Conservation (phyloP, 30 jellyfish, hydroid and myxozoan species). For the Pseudorhiza aurosa region DNA sequence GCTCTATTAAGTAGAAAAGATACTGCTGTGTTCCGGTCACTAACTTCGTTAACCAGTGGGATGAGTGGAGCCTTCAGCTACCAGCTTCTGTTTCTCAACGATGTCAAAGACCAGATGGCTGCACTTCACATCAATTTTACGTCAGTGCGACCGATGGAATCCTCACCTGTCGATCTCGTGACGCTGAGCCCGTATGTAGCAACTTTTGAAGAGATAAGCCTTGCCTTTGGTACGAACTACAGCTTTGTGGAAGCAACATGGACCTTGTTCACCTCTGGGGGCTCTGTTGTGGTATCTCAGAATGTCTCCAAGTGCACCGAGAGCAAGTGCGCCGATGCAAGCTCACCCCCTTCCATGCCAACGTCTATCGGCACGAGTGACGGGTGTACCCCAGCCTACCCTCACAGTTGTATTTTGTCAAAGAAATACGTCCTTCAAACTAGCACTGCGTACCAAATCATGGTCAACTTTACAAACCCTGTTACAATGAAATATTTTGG, state of each 20-base stretch:
- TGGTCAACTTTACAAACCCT: slow-evolving; percentile 19
- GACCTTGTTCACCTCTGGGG: background rate
- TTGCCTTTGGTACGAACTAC: slow-evolving; percentile 16
- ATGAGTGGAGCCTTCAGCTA: background rate
- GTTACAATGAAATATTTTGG: background rate
- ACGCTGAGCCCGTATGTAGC: background rate
- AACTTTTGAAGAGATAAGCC: background rate
- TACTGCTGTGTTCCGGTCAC: background rate
- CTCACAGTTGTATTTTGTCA: slow-evolving; percentile 1
- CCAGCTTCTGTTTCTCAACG: background rate
- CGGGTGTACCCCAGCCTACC: background rate
- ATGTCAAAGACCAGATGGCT: background rate
- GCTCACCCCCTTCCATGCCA: background rate
- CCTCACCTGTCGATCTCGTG: background rate
- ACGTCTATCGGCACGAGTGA: no score
- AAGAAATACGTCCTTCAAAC: background rate
- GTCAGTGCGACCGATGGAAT: background rate
- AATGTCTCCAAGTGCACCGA: slow-evolving; percentile 4
- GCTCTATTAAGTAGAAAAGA: no score
- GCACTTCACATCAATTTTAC: background rate
- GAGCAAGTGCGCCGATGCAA: background rate
- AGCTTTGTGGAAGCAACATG: slow-evolving; percentile 23
- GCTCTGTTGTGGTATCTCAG: background rate
- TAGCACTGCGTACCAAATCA: background rate
- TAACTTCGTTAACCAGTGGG: background rate